phyloP scores from a whole-genome alignment of 2,888 invertebrate species.

The Tanaodytes sp. region DNA sequence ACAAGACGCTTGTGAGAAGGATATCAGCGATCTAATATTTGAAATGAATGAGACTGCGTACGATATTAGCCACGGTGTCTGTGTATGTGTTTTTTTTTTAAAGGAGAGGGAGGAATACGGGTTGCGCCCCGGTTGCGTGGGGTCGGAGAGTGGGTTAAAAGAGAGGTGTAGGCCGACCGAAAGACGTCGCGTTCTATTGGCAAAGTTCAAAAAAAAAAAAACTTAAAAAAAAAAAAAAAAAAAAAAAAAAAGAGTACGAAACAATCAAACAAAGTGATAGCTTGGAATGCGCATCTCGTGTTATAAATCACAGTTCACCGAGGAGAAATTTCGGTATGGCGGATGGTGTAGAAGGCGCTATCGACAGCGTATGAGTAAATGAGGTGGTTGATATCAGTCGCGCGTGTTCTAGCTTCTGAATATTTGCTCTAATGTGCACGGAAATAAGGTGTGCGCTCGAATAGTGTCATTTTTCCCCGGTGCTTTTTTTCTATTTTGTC shows the following conservation, averaged over 20 bases:
- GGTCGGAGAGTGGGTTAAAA: too few relatives aligned
- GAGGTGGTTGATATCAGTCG: constrained; percentile 5
- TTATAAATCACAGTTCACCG: constrained; percentile 36
- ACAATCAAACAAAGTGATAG: too few relatives aligned
- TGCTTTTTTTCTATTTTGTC: constrained; percentile 18
- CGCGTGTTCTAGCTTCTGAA: constrained; percentile 12
- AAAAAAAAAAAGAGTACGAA: not conserved
- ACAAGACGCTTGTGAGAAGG: too few relatives aligned
- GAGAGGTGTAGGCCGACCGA: constrained; percentile 1
- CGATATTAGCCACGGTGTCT: too few relatives aligned
- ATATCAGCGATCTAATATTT: too few relatives aligned
- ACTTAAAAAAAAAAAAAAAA: too few relatives aligned
- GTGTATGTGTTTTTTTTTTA: too few relatives aligned
- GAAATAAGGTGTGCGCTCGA: constrained; percentile 3
- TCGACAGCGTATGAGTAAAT: constrained; percentile 15
- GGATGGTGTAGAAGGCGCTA: constrained; percentile 18
- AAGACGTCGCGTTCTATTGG: constrained; percentile 7
- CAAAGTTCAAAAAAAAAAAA: not conserved
- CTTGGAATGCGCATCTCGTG: constrained; percentile 29
- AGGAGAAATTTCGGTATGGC: constrained; percentile 30
- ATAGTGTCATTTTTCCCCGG: constrained; percentile 37
- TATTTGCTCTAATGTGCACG: constrained; percentile 16
- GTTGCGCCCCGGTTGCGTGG: too few relatives aligned
- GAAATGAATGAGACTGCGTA: too few relatives aligned
- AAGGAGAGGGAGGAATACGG: too few relatives aligned